A percentile compares a stretch with the other conserved stretches of the same genome.
phyloP scores from a whole-genome alignment of 2,113 vertebrate species.

The Megaceryle maxima region DNA sequence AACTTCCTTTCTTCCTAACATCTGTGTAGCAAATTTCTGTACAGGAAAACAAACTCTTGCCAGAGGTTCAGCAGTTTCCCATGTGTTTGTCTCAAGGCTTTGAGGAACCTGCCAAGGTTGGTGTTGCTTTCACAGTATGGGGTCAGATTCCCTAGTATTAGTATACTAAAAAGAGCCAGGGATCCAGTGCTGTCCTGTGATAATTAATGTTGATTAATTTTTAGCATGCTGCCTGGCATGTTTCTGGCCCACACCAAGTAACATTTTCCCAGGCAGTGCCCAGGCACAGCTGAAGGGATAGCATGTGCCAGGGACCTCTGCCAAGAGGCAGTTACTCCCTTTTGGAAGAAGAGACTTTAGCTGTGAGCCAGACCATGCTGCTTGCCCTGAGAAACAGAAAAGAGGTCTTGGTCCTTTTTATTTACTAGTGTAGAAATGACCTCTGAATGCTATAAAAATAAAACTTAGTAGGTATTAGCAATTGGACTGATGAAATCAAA shows the following conservation, averaged over 20 bases:
- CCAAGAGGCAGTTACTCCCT: conserved; percentile 8
- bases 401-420: background rate
- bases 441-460: conserved; percentile 1
- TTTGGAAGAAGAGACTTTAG: background rate
- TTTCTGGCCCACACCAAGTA: conserved; percentile 4
- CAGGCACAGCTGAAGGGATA: background rate
- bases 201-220: conserved; percentile 36
- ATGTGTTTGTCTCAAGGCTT: fast-evolving
- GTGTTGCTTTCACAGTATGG: background rate
- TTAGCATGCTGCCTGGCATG: background rate
- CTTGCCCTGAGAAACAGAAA: background rate
- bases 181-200: background rate
- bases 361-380: background rate
- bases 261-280: background rate
- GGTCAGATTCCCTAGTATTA: background rate
- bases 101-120: background rate
- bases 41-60: background rate
- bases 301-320: background rate
- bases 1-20: background rate
- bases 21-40: background rate
- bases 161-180: background rate
- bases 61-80: background rate
- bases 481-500: background rate
- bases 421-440: background rate
- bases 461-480: background rate